phyloP scores from a whole-genome alignment of 2,888 invertebrate genomes.

The Lasioglossum calceatum region DNA sequence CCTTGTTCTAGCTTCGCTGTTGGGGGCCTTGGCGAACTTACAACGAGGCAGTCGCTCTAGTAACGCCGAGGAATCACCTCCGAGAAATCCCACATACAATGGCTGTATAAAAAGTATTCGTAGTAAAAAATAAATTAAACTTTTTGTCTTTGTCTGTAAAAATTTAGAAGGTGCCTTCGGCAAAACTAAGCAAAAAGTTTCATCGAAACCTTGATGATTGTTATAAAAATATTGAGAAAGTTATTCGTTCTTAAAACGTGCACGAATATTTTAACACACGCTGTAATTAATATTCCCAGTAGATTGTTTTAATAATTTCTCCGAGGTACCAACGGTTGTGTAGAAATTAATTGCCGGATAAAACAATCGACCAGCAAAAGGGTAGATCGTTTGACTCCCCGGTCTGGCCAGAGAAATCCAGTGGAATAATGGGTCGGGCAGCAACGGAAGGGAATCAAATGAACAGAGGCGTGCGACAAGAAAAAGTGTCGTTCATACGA shows the following conservation, averaged over 20 bases:
- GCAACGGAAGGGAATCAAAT: conserved; percentile 52
- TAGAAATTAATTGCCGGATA: neutral
- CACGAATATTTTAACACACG: too few relatives aligned
- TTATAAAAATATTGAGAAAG: too few relatives aligned
- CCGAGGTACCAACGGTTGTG: neutral
- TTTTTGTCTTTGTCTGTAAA: too few relatives aligned
- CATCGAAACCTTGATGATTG: too few relatives aligned
- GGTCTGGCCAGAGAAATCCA: conserved; percentile 44
- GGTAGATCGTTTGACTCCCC: conserved; percentile 21
- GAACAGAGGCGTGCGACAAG: conserved; percentile 60
- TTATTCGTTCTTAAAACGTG: too few relatives aligned
- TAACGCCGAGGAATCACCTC: neutral
- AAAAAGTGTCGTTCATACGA: conserved; percentile 63
- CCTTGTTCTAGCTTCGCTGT: neutral
- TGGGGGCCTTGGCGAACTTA: neutral
- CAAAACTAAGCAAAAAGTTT: too few relatives aligned
- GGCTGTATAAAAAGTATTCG: too few relatives aligned
- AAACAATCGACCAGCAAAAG: conserved; percentile 19
- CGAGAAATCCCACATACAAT: too few relatives aligned
- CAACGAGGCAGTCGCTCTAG: neutral
- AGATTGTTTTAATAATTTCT: neutral
- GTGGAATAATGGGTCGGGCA: conserved; percentile 49
- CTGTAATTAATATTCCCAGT: neutral
- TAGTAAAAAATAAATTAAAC: too few relatives aligned
- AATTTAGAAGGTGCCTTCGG: too few relatives aligned